Evolutionary conservation across 1,140 invertebrate genomes (phyloP), one percentile per base, ranked within the genome.

Genomic region (Odontomachus brunneus): DNA sequence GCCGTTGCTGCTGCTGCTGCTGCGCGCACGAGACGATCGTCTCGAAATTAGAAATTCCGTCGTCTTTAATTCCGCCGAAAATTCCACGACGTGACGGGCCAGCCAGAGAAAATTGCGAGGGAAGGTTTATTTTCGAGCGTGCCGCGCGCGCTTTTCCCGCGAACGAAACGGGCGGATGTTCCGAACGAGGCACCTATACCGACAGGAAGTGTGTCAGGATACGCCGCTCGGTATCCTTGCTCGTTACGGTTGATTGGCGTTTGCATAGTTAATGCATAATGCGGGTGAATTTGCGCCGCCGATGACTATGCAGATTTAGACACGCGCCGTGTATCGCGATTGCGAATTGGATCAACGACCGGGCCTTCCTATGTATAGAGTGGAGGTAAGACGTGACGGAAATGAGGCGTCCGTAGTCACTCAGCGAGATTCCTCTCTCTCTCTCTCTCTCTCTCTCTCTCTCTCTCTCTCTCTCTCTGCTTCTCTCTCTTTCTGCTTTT

Each of bases 231-330:
- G 75, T 57, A 44, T 80, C 65, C 75, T 80, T 59, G 51, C 38
- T 80, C 38, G 75, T 80, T 69, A 80, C 75, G 75, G 49, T 80
- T 80, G 75, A 80, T 71, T 71, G 75, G 38, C 65, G 53, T 80
- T 48, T 80, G 75, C 75, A 80, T 48, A 80, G 49, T 71, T 57
- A 80, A 80, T 71, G 75, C 51, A 71, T 48, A 71, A 80, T 26
- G 65, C 33, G 65, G 57, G 65, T 24, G 65, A 80, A 80, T 38
- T 57, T 33, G 53, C 63, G 49, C 24, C 65, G 51, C 65, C 75
- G 65, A 80, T 80, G 75, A 80, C 65, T 80, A 48, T 80, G 65
- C 75, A 71, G 65, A 80, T 80, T 80, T 80, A 80, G 75, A 80
- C 75, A 71, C 51, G 75, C 60, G 19, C 17, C 75, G 33, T 59